Evolutionary conservation across 23 tunicate species (phyloP), one percentile per base, ranked within the genome.

Genomic region (Diplosoma virens): DNA sequence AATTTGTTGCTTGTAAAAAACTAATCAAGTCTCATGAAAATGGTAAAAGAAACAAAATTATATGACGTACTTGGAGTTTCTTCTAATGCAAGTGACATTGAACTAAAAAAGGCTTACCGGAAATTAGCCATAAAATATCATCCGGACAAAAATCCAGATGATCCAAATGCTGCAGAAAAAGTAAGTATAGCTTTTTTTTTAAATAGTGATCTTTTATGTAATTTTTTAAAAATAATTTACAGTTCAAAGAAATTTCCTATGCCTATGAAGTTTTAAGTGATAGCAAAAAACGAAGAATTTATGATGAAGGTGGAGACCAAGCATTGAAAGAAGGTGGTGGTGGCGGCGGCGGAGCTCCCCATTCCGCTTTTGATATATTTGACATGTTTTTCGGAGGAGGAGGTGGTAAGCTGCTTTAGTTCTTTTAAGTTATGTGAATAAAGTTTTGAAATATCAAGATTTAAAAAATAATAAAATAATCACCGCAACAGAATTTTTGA

Each of bases 381-480:
- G 95, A 91, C 58, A 95, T 95, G 99, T 88, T 95, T 52, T 95
- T 95, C 73, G 99, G 99, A 18, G 74, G 74, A 16, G 98, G 98
- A 25, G 98, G 98, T 2, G 78, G 78, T 72, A 72, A 20, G 69
- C 24, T 55, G 50, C 50, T 41, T 41, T 41, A 41, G 50, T 41
- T 41, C 14, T 41, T 7, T 9, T 41, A 41, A 7, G 9, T 41
- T 7, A 7, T 41, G 50, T 41, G 50, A 41, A 41, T 14, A 41
- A 41, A 14, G n/a, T n/a, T n/a, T n/a, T n/a, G n/a, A n/a, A n/a
- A n/a, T n/a, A n/a, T n/a, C n/a, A n/a, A n/a, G n/a, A n/a, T n/a
- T n/a, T n/a, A n/a, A n/a, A n/a, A n/a, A n/a, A n/a, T n/a, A n/a
- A n/a, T n/a, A n/a, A n/a, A n/a, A n/a, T n/a, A n/a, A n/a, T n/a